Percentiles rank a stretch among this genome's conserved stretches.
Conservation (phyloP, 2,888 invertebrate species). For the Laothoe populi region DNA sequence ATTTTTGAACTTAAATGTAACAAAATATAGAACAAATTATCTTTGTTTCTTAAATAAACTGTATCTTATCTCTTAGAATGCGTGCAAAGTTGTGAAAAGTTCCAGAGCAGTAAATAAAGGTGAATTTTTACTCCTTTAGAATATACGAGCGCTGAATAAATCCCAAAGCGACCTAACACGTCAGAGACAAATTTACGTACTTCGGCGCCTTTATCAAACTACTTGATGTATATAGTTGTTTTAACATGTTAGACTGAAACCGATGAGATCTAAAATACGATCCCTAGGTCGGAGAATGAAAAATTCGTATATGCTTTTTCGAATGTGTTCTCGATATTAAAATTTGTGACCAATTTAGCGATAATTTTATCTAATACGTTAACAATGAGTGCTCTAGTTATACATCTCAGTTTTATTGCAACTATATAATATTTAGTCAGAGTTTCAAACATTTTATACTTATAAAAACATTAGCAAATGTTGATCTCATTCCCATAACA, state of each 20-base stretch:
- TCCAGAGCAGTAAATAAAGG: conserved; percentile 11
- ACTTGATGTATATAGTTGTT: not conserved
- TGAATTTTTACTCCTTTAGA: conserved; percentile 14
- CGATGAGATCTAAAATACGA: too few species aligned
- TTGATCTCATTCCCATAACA: not conserved
- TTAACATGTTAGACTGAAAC: too few species aligned
- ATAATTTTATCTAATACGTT: too few species aligned
- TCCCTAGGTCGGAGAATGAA: too few species aligned
- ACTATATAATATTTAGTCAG: not conserved
- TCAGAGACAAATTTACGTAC: conserved; percentile 10
- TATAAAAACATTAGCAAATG: not conserved
- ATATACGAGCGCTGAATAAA: conserved; percentile 16
- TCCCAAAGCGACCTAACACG: conserved; percentile 1
- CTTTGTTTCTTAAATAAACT: conserved; percentile 12
- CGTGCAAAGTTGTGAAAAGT: not conserved
- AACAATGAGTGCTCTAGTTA: too few species aligned
- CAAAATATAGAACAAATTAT: not conserved
- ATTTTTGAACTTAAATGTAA: not conserved
- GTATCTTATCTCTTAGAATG: not conserved
- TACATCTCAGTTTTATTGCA: too few species aligned
- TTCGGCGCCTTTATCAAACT: not conserved
- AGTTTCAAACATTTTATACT: not conserved
- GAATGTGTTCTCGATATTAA: too few species aligned
- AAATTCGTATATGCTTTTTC: too few species aligned
- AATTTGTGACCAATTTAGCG: too few species aligned